Base-by-base conservation (phyloP, 1,140 invertebrate genomes). In the Ceratina calcarata region DNA sequence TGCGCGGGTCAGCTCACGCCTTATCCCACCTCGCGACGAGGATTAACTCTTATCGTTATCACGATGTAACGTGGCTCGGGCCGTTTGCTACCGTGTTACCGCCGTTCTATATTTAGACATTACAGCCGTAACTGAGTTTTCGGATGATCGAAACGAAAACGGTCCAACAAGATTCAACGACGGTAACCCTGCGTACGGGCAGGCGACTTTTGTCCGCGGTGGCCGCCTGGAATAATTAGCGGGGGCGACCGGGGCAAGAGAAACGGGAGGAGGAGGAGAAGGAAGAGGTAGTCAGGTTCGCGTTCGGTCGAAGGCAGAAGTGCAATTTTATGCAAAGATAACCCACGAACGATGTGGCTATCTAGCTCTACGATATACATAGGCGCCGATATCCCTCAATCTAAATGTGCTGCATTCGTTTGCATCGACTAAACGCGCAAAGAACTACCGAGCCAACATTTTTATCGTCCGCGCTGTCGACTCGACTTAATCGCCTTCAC, bases 1-100 rank as follows among this genome's bases (percentile, higher is more conserved):
- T 10, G 22, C 64, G 16, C 37, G 64, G 55, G 22, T 51, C 24
- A 37, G 53, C 27, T 69, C 74, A 4, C 53, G 71, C 71, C 60
- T 87, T 86, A 80, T 84, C 73, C 82, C 75, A 83, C 85, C 80
- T 86, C 70, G 69, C 74, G 64, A 68, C 71, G 64, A 71, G 78
- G 85, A 83, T 87, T 88, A 87, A 79, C 78, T 87, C 85, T 91
- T 91, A 91, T 91, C 91, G 90, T 91, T 91, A 91, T 91, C 91
- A 89, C 81, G 72, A 62, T 80, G 80, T 85, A 87, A 83, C 80
- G 83, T 80, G 73, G 83, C 85, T 85, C 83, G 86, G 80, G 87
- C 83, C 83, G 84, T 67, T 81, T 45, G 90, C 90, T 92, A 92
- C 90, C 82, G 90, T 89, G 79, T 90, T 89, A 89, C 87, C 85